Conservation (phyloP, 2,113 vertebrate species). For the Mobula birostris region DNA sequence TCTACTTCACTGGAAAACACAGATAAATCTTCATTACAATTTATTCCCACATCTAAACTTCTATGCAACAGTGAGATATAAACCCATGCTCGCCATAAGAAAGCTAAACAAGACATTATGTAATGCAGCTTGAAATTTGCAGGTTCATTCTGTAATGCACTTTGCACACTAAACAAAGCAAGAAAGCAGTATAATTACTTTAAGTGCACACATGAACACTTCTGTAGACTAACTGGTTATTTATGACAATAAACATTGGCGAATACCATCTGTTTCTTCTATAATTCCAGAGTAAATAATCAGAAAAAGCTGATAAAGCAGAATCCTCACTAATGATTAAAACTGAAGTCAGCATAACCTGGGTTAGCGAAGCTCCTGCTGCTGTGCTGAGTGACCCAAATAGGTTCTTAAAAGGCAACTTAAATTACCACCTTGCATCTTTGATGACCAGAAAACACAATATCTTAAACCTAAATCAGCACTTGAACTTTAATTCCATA, state of each 20-base stretch:
- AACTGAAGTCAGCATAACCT: background rate
- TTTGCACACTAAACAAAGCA: background rate
- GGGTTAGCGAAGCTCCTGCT: background rate
- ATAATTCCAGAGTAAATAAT: background rate
- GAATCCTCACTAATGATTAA: background rate
- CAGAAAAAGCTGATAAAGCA: background rate
- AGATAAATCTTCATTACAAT: background rate
- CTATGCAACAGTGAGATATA: background rate
- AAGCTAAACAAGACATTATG: background rate
- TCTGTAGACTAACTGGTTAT: background rate
- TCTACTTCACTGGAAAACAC: background rate
- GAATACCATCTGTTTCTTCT: background rate
- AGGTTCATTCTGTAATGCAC: too few species aligned
- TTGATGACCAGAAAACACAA: background rate
- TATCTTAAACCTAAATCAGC: background rate
- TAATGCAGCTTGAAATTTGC: too few species aligned
- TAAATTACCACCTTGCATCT: background rate
- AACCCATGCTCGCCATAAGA: background rate
- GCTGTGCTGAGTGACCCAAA: constrained; percentile 9
- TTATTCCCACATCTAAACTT: background rate
- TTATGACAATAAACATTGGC: background rate
- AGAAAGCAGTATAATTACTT: background rate
- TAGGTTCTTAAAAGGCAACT: background rate
- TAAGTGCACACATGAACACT: background rate
- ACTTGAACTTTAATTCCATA: background rate